phyloP scores from a whole-genome alignment of 2,888 invertebrate genomes.

The Mythimna albipuncta region DNA sequence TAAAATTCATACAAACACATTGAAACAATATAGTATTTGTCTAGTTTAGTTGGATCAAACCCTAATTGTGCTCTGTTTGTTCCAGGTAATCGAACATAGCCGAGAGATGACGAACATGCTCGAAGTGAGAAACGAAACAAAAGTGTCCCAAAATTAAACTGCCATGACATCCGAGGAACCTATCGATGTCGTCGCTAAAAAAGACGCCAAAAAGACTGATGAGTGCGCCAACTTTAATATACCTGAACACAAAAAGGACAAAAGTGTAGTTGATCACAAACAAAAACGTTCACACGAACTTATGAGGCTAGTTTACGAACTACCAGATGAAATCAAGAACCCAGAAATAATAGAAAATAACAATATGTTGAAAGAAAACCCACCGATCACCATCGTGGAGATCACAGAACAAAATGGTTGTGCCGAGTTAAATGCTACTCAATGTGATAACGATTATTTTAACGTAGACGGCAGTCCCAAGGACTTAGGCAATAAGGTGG shows the following conservation, averaged over 20 bases:
- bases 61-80: constrained; percentile 52
- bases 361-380: constrained; percentile 87
- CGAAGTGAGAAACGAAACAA: constrained; percentile 57
- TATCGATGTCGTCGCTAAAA: constrained; percentile 83
- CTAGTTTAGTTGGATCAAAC: constrained; percentile 34
- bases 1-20: constrained; percentile 48
- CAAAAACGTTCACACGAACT: constrained; percentile 80
- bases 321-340: constrained; percentile 83
- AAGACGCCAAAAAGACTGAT: constrained; percentile 81
- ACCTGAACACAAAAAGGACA: constrained; percentile 76
- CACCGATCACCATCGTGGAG: constrained; percentile 86
- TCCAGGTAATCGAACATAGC: constrained; percentile 60
- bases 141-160: constrained; percentile 68
- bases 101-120: constrained; percentile 77
- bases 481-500: constrained; percentile 84
- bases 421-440: constrained; percentile 78
- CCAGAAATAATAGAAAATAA: constrained; percentile 80
- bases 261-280: constrained; percentile 75
- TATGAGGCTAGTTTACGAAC: constrained; percentile 87
- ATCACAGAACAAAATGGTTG: constrained; percentile 89
- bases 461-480: constrained; percentile 79
- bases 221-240: constrained; percentile 78
- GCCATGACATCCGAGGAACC: constrained; percentile 89
- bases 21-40: constrained; percentile 52
- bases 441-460: constrained; percentile 81